Conservation (phyloP, 1,140 invertebrate genomes). For the Bacillus rossius region DNA sequence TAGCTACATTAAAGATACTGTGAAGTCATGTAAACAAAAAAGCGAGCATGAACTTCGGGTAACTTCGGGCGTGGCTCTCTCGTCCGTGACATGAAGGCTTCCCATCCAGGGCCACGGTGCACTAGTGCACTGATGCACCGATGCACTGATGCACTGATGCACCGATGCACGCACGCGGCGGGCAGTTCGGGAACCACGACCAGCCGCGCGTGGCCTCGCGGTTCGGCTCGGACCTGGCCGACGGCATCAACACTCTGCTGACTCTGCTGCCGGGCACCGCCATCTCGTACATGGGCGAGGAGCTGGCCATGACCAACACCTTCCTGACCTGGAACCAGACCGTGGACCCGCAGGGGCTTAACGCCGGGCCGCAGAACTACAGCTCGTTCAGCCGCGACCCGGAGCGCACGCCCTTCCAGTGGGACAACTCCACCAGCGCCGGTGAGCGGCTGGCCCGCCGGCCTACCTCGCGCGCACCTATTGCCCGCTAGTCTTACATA, state of each 20-base stretch:
- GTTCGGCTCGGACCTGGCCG: slow-evolving; percentile 54
- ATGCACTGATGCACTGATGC: too few species aligned
- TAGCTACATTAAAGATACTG: too few species aligned
- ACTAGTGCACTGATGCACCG: too few species aligned
- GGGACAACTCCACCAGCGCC: slow-evolving; percentile 53
- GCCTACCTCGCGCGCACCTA: too few species aligned
- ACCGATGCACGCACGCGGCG: not conserved
- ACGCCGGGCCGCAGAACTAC: slow-evolving; percentile 47
- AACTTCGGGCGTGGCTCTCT: too few species aligned
- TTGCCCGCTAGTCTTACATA: too few species aligned
- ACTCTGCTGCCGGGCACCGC: slow-evolving; percentile 70
- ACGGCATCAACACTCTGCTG: slow-evolving; percentile 68
- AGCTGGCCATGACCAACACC: slow-evolving; percentile 70
- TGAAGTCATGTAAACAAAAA: too few species aligned
- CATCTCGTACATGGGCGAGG: slow-evolving; percentile 79
- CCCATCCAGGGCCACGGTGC: too few species aligned
- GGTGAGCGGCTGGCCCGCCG: slow-evolving; percentile 39
- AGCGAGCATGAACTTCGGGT: too few species aligned
- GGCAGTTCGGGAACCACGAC: slow-evolving; percentile 65
- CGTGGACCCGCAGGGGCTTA: slow-evolving; percentile 50
- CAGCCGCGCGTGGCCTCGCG: slow-evolving; percentile 56
- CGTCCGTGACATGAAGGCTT: too few species aligned
- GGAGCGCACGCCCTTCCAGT: slow-evolving; percentile 67
- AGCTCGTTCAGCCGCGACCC: slow-evolving; percentile 54
- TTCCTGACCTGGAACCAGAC: slow-evolving; percentile 46